A percentile compares a stretch with the other conserved stretches of the same genome.
Conservation (phyloP, 2,113 vertebrate genomes). For the Elephantulus edwardii region DNA sequence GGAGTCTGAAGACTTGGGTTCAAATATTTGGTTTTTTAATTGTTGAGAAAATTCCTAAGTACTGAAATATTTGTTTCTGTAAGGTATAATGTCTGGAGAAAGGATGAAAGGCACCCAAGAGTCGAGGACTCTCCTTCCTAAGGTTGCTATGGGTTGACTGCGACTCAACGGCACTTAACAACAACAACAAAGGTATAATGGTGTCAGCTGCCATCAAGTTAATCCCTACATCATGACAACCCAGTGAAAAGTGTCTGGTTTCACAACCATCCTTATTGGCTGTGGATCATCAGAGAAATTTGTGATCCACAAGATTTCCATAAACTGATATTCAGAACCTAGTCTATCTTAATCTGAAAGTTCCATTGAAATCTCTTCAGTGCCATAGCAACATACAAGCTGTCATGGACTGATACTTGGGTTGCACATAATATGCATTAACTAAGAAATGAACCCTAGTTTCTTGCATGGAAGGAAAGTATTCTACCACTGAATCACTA, state of each 20-base stretch:
- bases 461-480: neutral
- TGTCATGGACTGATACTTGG: neutral
- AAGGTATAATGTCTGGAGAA: neutral
- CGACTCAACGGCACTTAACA: no score
- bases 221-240: neutral
- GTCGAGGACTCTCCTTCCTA: no score
- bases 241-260: neutral
- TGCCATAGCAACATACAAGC: neutral
- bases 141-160: no score
- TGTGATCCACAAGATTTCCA: neutral
- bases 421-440: neutral
- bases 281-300: neutral
- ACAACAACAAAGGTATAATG: neutral
- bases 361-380: neutral
- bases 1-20: neutral
- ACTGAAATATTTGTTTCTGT: neutral
- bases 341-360: neutral
- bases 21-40: neutral
- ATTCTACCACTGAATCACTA: neutral
- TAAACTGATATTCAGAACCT: neutral
- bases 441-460: neutral
- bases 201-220: neutral
- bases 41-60: no score
- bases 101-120: no score
- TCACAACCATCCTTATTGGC: neutral